A percentile compares a stretch with the other conserved stretches of the same genome.
These are phyloP conservation scores for Pemphredon lugubris DNA, from an alignment of 2,888 invertebrate species.

Conservation along the genomic window DNA sequence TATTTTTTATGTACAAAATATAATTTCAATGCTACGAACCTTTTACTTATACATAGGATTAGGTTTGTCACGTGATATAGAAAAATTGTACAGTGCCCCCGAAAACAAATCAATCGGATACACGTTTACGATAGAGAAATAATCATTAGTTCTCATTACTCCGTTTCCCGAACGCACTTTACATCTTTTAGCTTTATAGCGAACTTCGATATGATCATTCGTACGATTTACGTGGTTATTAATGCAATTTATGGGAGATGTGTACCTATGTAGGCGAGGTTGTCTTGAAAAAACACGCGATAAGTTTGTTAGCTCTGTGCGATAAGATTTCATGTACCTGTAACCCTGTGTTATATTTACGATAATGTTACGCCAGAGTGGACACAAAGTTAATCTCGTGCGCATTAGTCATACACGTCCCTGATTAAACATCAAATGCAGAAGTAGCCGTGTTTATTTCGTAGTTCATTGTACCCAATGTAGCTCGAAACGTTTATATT, in stretches of 20 bases:
- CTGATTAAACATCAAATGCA: neutral
- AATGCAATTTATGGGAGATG: constrained; percentile 24
- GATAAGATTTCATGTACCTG: constrained; percentile 7
- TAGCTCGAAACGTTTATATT: too few species aligned
- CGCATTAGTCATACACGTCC: neutral
- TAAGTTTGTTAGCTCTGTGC: constrained; percentile 23
- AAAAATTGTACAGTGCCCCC: too few species aligned
- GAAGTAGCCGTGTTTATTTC: neutral
- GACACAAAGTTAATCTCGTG: neutral
- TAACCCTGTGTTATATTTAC: neutral
- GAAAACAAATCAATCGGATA: too few species aligned
- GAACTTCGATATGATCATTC: neutral
- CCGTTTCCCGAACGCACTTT: too few species aligned
- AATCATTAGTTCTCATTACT: too few species aligned
- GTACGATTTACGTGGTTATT: constrained; percentile 23
- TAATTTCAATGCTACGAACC: neutral
- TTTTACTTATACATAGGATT: neutral
- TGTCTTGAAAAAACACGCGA: too few species aligned
- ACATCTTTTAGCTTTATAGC: too few species aligned
- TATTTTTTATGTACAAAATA: neutral
- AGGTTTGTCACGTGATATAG: too few species aligned
- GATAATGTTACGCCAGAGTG: neutral
- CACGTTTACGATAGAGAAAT: too few species aligned
- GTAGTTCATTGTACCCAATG: too few species aligned
- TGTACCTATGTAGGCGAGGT: too few species aligned